Evolutionary conservation across 2,888 invertebrate genomes (phyloP), one percentile per base, ranked within the genome.

Genomic region (Nomada flava): DNA sequence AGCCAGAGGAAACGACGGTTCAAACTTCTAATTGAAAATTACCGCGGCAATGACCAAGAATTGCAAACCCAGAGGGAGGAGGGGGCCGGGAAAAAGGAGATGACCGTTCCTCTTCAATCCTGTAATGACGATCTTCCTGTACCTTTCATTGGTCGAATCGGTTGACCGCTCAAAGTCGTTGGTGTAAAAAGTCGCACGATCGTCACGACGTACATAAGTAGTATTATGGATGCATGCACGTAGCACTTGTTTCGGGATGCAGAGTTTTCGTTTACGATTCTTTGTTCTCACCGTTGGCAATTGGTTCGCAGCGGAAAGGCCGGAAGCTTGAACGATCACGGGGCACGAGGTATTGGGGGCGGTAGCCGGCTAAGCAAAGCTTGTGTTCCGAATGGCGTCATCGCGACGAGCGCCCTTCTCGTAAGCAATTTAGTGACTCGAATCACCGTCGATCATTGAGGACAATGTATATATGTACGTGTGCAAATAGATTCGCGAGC

Each of bases 41-140:
- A 88, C 86, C 83, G 81, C 87, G 88, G 78, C 88, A 90, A 85
- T 89, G 90, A 90, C 78, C 71, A 76, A 77, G 79, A 79, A 65
- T 72, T 73, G 77, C 72, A 57, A 78, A 26, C 20, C 36, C 26
- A 26, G 13, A 36, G 29, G 52, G 26, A 23, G 42, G 60, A 20
- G 23, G 55, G 62, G 15, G 9, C 26, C 9, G 55, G 60, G 52
- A 42, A 70, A 65, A 67, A 50, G 59, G 81, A 63, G 67, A 60
- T 55, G 53, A 71, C 74, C 65, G 53, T 82, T 72, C 76, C 72
- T 80, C 79, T 79, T 82, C 77, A 76, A 83, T 82, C 68, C 53
- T 29, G 59, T 90, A 90, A 89, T 77, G 85, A 67, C 47, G 71
- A 67, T 50, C 87, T 90, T 89, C 89, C 89, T 88, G 88, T 64